Conservation (phyloP, 2,888 invertebrate genomes). For the Cantharis rufa region DNA sequence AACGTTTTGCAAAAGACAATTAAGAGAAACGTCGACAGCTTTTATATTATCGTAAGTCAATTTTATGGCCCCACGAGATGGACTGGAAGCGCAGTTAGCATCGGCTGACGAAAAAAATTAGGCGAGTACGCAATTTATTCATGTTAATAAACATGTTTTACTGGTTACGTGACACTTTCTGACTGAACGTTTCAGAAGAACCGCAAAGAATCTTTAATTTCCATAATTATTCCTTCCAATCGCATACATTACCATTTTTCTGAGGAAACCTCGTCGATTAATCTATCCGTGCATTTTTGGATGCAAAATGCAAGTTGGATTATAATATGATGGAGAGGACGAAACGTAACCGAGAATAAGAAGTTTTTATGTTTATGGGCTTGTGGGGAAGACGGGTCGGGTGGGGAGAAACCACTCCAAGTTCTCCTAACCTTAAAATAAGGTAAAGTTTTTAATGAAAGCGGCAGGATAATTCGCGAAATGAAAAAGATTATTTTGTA, state of each 20-base stretch:
- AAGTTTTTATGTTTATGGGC: not conserved
- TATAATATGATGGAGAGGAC: not conserved
- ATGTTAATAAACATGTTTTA: not conserved
- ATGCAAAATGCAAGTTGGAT: no score
- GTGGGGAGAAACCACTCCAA: not conserved
- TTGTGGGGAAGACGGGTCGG: not conserved
- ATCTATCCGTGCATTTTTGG: not conserved
- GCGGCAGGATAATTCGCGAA: not conserved
- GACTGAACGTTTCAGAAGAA: not conserved
- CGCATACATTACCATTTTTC: not conserved
- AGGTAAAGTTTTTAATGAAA: not conserved
- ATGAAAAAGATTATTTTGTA: slow-evolving; percentile 33
- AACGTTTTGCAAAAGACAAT: not conserved
- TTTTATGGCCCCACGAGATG: not conserved
- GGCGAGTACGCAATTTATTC: not conserved
- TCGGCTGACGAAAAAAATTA: not conserved
- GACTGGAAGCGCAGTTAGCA: not conserved
- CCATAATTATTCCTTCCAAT: not conserved
- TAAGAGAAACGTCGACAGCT: not conserved
- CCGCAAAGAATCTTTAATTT: not conserved
- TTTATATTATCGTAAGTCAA: not conserved
- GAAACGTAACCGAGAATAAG: not conserved
- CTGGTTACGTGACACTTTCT: not conserved
- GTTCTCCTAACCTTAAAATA: not conserved
- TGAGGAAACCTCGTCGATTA: not conserved